These are phyloP conservation scores for Halesus radiatus DNA, from an alignment of 1,140 invertebrate genomes.

Conservation along the genomic window DNA sequence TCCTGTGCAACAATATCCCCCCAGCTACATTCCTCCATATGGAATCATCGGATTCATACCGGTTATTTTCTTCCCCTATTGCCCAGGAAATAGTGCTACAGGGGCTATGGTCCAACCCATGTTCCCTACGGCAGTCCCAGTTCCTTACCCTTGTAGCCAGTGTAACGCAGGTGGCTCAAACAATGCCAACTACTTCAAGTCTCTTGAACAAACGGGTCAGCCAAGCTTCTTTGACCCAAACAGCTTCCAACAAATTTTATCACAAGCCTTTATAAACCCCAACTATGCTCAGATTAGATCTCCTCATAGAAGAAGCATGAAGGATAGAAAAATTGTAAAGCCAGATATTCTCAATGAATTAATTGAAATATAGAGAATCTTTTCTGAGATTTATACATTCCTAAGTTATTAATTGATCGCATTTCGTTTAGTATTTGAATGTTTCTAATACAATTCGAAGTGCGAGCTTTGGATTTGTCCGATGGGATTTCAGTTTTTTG, in stretches of 20 bases:
- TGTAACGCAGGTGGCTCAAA: constrained; percentile 37
- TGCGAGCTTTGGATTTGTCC: constrained; percentile 52
- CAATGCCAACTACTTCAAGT: constrained; percentile 12
- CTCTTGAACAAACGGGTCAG: neutral
- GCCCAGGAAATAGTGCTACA: constrained; percentile 61
- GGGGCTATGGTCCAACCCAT: constrained; percentile 61
- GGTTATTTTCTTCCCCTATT: constrained; percentile 73
- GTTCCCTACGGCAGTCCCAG: constrained; percentile 65
- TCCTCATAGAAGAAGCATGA: constrained; percentile 51
- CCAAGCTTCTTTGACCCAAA: constrained; percentile 19
- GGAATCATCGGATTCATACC: constrained; percentile 73
- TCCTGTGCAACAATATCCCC: constrained; percentile 60
- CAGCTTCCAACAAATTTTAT: constrained; percentile 53
- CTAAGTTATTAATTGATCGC: neutral
- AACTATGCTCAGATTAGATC: constrained; percentile 38
- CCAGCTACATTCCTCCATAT: constrained; percentile 63
- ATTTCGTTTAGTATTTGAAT: constrained; percentile 19
- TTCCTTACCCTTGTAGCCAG: constrained; percentile 57
- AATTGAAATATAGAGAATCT: neutral
- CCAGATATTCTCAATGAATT: neutral
- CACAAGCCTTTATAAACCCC: constrained; percentile 48
- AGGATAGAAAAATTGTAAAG: constrained; percentile 41
- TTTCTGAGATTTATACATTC: neutral
- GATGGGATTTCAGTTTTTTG: neutral
- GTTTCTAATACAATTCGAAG: constrained; percentile 59